Percentiles rank a stretch among this genome's conserved stretches.
These are phyloP conservation scores for Anhinga rufa DNA, from an alignment of 2,113 vertebrate species.

Conservation along the genomic window DNA sequence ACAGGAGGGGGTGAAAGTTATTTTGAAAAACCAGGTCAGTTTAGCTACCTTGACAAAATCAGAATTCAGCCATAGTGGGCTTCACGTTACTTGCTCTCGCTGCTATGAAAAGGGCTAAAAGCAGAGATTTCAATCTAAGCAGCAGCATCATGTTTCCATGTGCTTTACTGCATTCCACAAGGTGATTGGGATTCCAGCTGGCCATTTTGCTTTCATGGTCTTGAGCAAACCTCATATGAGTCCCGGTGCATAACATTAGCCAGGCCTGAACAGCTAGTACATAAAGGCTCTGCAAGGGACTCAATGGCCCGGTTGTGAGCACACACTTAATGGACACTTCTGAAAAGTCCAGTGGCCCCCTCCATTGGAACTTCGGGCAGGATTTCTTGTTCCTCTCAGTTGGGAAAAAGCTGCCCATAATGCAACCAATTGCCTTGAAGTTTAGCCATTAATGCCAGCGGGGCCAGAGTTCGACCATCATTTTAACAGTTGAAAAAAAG, in stretches of 20 bases:
- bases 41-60: background rate
- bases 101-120: background rate
- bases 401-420: background rate
- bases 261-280: background rate
- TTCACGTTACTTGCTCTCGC: background rate
- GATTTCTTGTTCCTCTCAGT: background rate
- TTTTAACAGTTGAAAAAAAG: background rate
- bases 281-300: background rate
- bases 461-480: background rate
- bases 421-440: background rate
- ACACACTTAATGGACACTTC: background rate
- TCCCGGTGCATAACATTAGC: background rate
- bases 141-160: background rate
- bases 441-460: background rate
- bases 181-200: background rate
- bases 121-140: background rate
- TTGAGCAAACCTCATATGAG: background rate
- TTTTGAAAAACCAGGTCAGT: background rate
- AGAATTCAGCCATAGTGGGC: background rate
- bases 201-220: background rate
- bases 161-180: background rate
- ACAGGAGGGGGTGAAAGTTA: background rate
- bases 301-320: background rate
- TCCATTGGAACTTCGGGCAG: background rate
- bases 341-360: background rate